phyloP scores from a whole-genome alignment of 2,888 invertebrate genomes.

The Carcina quercana region DNA sequence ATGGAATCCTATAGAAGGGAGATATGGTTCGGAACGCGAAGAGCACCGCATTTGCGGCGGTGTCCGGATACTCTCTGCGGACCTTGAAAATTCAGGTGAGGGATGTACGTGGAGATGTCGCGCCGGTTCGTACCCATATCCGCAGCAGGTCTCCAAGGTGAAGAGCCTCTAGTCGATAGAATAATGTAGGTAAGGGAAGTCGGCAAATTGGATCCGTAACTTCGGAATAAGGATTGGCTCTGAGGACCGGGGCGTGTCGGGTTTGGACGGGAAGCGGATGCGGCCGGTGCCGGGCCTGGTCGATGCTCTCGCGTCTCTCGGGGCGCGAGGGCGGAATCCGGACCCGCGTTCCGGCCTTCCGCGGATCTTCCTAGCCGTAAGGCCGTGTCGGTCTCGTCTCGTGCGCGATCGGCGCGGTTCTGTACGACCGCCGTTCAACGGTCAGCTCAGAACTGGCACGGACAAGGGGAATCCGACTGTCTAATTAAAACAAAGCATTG shows the following conservation, averaged over 20 bases:
- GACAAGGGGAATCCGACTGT: slow-evolving; percentile 79
- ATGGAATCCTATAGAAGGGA: slow-evolving; percentile 65
- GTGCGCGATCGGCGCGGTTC: slow-evolving; percentile 23
- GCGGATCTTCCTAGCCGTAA: slow-evolving; percentile 28
- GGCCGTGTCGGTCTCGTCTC: slow-evolving; percentile 32
- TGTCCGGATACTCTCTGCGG: slow-evolving; percentile 42
- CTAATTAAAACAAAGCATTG: slow-evolving; percentile 82
- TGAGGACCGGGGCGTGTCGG: slow-evolving; percentile 78
- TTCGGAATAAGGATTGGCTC: slow-evolving; percentile 84
- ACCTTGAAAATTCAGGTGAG: slow-evolving; percentile 47
- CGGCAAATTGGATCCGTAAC: slow-evolving; percentile 79
- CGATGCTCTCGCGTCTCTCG: slow-evolving; percentile 18
- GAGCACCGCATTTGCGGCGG: slow-evolving; percentile 33
- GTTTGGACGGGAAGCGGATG: slow-evolving; percentile 56
- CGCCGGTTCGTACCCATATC: slow-evolving; percentile 78
- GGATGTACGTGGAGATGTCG: slow-evolving; percentile 42
- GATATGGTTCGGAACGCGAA: slow-evolving; percentile 62
- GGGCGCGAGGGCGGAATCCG: slow-evolving; percentile 37
- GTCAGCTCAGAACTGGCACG: slow-evolving; percentile 77
- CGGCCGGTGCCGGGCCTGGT: slow-evolving; percentile 24
- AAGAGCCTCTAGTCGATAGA: slow-evolving; percentile 77
- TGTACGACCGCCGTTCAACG: slow-evolving; percentile 51
- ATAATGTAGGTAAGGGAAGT: slow-evolving; percentile 81
- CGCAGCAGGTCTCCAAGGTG: slow-evolving; percentile 85
- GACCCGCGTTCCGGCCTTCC: slow-evolving; percentile 29